A percentile compares a stretch with the other conserved stretches of the same genome.
These are phyloP conservation scores for Drosophila albomicans DNA, from an alignment of 1,140 invertebrate genomes.

Conservation along the genomic window DNA sequence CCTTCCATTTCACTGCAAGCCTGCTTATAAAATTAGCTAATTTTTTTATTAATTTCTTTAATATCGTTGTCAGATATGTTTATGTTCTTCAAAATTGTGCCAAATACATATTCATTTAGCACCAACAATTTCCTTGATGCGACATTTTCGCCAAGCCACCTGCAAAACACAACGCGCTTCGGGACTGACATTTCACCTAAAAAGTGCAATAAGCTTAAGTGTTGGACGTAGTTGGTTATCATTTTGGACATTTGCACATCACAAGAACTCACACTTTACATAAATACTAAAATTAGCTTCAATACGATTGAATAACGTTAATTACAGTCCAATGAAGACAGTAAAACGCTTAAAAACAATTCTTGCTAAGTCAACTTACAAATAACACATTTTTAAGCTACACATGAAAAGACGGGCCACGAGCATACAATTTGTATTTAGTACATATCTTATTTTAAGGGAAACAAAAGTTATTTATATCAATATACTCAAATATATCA, in stretches of 20 bases:
- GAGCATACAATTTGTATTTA: neutral
- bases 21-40: slow-evolving; percentile 4
- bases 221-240: slow-evolving; percentile 19
- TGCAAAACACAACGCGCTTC: slow-evolving; percentile 15
- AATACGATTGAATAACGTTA: no score
- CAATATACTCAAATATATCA: neutral
- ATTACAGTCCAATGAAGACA: no score
- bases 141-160: slow-evolving; percentile 28
- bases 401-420: neutral
- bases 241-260: neutral
- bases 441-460: neutral
- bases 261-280: neutral
- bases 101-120: slow-evolving; percentile 25
- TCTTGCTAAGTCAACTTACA: neutral
- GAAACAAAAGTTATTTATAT: neutral
- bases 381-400: neutral
- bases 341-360: no score
- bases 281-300: neutral
- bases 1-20: slow-evolving; percentile 2
- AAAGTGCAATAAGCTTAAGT: slow-evolving; percentile 35
- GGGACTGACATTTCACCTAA: slow-evolving; percentile 27
- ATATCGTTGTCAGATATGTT: neutral
- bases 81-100: slow-evolving; percentile 13
- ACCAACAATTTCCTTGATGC: slow-evolving; percentile 18
- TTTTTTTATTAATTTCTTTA: slow-evolving; percentile 1